A percentile compares a stretch with the other conserved stretches of the same genome.
phyloP scores from a whole-genome alignment of 2,888 invertebrate species.

The Mesorhabditis spiculigera region DNA sequence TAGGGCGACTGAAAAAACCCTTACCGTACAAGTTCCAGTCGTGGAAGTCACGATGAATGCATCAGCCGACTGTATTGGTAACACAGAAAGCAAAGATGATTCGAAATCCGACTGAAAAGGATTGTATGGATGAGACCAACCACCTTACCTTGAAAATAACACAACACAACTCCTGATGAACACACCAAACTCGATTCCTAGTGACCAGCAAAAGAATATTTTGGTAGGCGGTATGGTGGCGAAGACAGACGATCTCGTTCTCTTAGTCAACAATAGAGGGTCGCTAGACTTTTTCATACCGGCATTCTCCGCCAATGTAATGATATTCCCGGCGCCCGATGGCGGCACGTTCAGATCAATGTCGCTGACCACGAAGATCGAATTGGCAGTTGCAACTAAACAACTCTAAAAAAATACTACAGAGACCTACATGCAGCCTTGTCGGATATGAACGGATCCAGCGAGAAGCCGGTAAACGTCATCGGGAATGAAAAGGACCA shows the following conservation, averaged over 20 bases:
- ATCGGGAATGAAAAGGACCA: constrained; percentile 43
- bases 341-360: constrained; percentile 25
- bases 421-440: constrained; percentile 35
- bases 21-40: constrained; percentile 1
- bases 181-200: background rate
- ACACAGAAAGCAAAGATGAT: background rate
- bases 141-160: background rate
- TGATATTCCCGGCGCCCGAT: constrained; percentile 23
- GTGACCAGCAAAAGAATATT: background rate
- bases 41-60: background rate
- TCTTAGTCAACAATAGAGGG: constrained; percentile 33
- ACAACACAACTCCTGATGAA: constrained; percentile 1
- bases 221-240: background rate
- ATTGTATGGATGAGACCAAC: too few relatives aligned
- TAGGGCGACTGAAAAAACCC: background rate
- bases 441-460: constrained; percentile 45
- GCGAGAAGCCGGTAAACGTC: constrained; percentile 36
- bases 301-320: constrained; percentile 16
- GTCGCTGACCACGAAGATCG: constrained; percentile 19
- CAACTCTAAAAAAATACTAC: constrained; percentile 14
- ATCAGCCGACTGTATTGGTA: background rate
- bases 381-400: constrained; percentile 24
- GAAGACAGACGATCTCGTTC: constrained; percentile 15
- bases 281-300: constrained; percentile 15
- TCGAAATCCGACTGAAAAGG: too few relatives aligned